Conservation (phyloP, 1,140 invertebrate species). For the Drosophila prosaltans region DNA sequence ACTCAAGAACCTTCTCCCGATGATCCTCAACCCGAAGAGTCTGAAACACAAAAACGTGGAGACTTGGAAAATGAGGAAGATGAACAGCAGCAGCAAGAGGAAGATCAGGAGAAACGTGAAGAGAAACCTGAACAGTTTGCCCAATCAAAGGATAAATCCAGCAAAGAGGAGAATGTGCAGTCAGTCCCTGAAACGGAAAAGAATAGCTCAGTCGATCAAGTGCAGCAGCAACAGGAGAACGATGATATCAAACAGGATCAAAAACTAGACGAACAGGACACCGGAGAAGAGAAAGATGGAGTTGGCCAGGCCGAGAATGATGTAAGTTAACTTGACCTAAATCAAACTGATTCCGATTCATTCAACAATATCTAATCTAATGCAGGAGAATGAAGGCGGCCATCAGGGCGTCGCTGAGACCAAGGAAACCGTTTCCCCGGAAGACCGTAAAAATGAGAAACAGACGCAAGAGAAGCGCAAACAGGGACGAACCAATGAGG, state of each 20-base stretch:
- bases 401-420: slow-evolving; percentile 85
- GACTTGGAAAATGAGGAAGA: slow-evolving; percentile 64
- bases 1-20: slow-evolving; percentile 83
- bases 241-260: slow-evolving; percentile 78
- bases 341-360: too few species aligned
- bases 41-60: slow-evolving; percentile 78
- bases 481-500: slow-evolving; percentile 84
- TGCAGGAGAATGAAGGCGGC: slow-evolving; percentile 83
- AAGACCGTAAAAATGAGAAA: slow-evolving; percentile 78
- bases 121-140: slow-evolving; percentile 86
- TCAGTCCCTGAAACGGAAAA: slow-evolving; percentile 84
- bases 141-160: slow-evolving; percentile 86
- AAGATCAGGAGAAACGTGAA: slow-evolving; percentile 67
- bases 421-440: slow-evolving; percentile 83
- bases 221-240: slow-evolving; percentile 64
- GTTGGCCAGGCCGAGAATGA: slow-evolving; percentile 86
- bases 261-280: slow-evolving; percentile 80
- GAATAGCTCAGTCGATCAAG: slow-evolving; percentile 76
- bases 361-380: not conserved
- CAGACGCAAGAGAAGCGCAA: slow-evolving; percentile 74
- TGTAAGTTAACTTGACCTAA: slow-evolving; percentile 67
- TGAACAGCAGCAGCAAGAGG: slow-evolving; percentile 65
- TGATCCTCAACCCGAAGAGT: slow-evolving; percentile 83
- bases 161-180: slow-evolving; percentile 85
- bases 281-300: slow-evolving; percentile 86